These are phyloP conservation scores for Anser brachyrhynchus DNA, from an alignment of 2,113 vertebrate genomes.

Conservation along the genomic window DNA sequence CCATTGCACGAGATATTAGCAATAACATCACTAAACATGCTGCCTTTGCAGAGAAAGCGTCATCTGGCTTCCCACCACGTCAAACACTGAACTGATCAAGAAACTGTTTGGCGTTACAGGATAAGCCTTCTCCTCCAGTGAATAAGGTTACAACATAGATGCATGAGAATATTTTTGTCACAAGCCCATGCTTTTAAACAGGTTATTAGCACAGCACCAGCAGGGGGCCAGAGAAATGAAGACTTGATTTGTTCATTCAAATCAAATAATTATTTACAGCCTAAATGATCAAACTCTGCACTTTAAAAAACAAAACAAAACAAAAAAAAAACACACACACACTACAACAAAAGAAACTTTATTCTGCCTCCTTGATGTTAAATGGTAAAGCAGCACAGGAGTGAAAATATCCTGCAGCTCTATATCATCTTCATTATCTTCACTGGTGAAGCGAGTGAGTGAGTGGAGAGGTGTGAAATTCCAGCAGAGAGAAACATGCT, in stretches of 20 bases:
- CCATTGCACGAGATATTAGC: neutral
- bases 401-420: slow-evolving; percentile 2
- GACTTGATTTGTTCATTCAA: neutral
- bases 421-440: slow-evolving; percentile 67
- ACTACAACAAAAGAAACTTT: neutral
- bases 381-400: slow-evolving; percentile 23
- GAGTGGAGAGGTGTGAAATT: slow-evolving; percentile 75
- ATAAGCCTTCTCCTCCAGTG: neutral
- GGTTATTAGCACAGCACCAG: neutral
- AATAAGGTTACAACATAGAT: neutral
- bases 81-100: neutral
- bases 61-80: neutral
- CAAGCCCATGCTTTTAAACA: neutral
- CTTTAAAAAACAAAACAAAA: neutral
- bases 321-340: neutral
- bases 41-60: neutral
- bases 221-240: neutral
- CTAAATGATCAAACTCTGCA: neutral
- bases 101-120: neutral
- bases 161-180: neutral
- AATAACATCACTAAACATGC: neutral
- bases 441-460: slow-evolving; percentile 51
- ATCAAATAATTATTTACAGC: neutral
- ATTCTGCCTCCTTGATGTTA: slow-evolving; percentile 33
- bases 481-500: slow-evolving; percentile 62